These are phyloP conservation scores for Asteroscopus sphinx DNA, from an alignment of 2,888 invertebrate species.

Conservation along the genomic window DNA sequence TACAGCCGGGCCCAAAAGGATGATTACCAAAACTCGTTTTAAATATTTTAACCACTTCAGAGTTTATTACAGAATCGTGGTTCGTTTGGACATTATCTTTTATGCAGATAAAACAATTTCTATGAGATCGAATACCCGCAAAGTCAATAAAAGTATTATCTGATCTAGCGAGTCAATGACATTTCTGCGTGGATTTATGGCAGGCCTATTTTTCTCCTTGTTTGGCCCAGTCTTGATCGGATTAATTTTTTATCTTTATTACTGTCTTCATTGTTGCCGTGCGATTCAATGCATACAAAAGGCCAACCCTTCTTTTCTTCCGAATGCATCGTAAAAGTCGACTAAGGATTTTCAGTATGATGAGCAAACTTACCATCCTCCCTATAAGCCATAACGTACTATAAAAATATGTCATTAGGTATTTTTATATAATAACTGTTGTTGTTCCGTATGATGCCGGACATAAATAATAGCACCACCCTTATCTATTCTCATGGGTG, in stretches of 20 bases:
- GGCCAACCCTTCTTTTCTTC: not conserved
- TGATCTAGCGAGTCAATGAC: conserved; percentile 17
- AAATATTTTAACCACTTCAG: conserved; percentile 9
- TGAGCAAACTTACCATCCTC: no score
- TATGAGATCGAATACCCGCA: conserved; percentile 7
- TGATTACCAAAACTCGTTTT: not conserved
- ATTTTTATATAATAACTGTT: no score
- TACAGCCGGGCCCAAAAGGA: not conserved
- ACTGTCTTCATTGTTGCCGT: conserved; percentile 12
- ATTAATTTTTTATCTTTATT: conserved; percentile 19
- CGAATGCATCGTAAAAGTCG: not conserved
- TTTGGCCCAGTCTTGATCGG: conserved; percentile 13
- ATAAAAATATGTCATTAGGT: no score
- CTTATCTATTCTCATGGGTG: no score
- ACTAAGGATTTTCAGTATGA: not conserved
- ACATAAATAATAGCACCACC: no score
- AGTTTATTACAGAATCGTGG: conserved; percentile 23
- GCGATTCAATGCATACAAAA: conserved; percentile 4
- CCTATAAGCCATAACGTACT: no score
- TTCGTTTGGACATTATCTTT: conserved; percentile 3
- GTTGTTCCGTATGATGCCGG: no score
- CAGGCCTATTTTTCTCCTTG: conserved; percentile 11
- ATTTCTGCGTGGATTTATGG: conserved; percentile 15
- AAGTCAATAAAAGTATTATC: conserved; percentile 32
- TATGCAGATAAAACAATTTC: conserved; percentile 8